Conservation (phyloP, 2,888 invertebrate genomes). For the Cheilosia vulpina region DNA sequence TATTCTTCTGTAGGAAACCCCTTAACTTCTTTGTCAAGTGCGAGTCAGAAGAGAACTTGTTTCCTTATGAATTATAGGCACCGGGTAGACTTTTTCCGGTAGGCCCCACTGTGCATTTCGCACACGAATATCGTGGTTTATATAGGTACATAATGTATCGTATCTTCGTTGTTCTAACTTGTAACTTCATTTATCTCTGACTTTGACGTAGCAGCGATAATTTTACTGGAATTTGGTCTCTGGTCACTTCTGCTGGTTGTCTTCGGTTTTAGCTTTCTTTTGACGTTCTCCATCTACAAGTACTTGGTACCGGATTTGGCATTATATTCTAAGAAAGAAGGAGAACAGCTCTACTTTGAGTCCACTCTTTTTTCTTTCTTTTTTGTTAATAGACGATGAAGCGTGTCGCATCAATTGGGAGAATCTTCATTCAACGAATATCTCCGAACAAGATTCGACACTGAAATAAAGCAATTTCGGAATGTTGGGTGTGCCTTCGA, state of each 20-base stretch:
- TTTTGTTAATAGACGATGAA: constrained; percentile 41
- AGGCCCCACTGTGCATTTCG: constrained; percentile 2
- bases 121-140: neutral
- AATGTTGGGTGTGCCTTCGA: constrained; percentile 50
- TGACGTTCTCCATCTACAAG: neutral
- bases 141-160: neutral
- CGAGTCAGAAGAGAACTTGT: too few relatives aligned
- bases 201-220: constrained; percentile 12
- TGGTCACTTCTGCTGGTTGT: neutral
- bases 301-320: constrained; percentile 16
- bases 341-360: constrained; percentile 8
- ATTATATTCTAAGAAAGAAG: neutral
- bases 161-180: neutral
- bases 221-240: constrained; percentile 16
- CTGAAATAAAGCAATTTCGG: constrained; percentile 30
- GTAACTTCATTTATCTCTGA: constrained; percentile 7
- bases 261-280: constrained; percentile 16
- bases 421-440: neutral
- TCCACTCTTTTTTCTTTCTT: constrained; percentile 5
- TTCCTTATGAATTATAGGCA: too few relatives aligned
- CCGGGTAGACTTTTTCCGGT: too few relatives aligned
- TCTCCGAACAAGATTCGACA: constrained; percentile 16
- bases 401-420: constrained; percentile 61
- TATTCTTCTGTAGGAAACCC: too few relatives aligned
- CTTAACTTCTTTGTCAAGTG: too few relatives aligned